These are phyloP conservation scores for Pantherophis alleghaniensis DNA, from an alignment of 2,797 vertebrate species.

Conservation along the genomic window DNA sequence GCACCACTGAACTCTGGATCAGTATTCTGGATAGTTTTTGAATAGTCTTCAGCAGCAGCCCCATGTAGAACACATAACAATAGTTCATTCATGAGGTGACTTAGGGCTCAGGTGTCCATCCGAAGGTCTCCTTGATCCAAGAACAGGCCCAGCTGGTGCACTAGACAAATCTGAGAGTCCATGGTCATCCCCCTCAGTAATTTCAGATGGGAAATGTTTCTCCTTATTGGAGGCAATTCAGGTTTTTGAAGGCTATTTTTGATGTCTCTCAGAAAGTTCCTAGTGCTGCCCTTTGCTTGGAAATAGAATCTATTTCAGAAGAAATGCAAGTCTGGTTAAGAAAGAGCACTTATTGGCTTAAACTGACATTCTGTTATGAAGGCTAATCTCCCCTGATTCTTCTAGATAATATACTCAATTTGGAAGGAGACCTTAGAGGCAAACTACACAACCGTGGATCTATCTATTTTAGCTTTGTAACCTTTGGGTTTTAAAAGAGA, in stretches of 20 bases:
- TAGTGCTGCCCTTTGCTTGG: neutral
- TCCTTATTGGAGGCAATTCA: neutral
- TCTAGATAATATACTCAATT: neutral
- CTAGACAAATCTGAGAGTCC: neutral
- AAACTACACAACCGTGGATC: neutral
- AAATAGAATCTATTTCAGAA: neutral
- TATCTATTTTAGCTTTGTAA: neutral
- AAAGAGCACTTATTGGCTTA: neutral
- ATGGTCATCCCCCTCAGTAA: neutral
- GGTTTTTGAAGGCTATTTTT: neutral
- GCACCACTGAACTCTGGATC: neutral
- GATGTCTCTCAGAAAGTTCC: neutral
- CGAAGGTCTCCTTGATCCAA: neutral
- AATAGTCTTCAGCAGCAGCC: neutral
- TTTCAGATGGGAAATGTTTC: neutral
- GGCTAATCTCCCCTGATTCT: neutral
- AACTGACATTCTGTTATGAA: neutral
- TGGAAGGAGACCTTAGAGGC: neutral
- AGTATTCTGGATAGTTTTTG: neutral
- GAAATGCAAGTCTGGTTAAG: neutral
- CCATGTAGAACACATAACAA: neutral
- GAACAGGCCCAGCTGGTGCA: neutral
- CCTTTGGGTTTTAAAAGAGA: neutral
- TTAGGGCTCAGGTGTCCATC: neutral
- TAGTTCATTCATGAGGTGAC: neutral